phyloP scores from a whole-genome alignment of 2,888 invertebrate species.

The Lypha dubia region DNA sequence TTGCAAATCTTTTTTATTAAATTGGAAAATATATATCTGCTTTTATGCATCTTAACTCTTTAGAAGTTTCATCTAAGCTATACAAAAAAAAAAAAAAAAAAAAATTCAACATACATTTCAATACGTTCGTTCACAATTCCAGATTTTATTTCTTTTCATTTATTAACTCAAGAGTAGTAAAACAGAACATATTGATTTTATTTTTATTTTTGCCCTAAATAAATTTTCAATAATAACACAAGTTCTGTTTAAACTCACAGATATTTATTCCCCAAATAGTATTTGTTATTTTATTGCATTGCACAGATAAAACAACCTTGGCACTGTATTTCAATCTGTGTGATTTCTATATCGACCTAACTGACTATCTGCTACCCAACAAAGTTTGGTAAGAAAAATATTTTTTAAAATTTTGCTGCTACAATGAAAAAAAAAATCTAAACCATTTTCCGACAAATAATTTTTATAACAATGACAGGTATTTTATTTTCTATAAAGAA shows the following conservation, averaged over 20 bases:
- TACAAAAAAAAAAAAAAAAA: not conserved
- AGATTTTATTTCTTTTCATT: not conserved
- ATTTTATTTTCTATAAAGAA: constrained; percentile 43
- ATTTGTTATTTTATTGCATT: constrained; percentile 59
- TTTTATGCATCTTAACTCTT: not conserved
- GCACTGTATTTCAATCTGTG: constrained; percentile 42
- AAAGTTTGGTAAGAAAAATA: constrained; percentile 1
- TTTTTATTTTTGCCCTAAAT: constrained; percentile 11
- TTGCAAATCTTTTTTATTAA: not conserved
- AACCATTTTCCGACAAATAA: constrained; percentile 16
- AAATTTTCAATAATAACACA: constrained; percentile 12
- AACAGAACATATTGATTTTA: constrained; percentile 23
- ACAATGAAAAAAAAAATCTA: constrained; percentile 1
- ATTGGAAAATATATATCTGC: not conserved
- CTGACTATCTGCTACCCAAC: not conserved
- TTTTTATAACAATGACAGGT: constrained; percentile 19
- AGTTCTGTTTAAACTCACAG: not conserved
- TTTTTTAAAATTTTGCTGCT: constrained; percentile 17
- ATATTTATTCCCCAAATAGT: constrained; percentile 22
- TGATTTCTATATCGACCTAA: not conserved
- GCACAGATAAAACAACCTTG: constrained; percentile 52
- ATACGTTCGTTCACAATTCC: not conserved
- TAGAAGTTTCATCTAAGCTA: not conserved
- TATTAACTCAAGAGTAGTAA: not conserved
- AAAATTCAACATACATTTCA: not conserved